Percentiles rank a stretch among this genome's conserved stretches.
These are phyloP conservation scores for Scomber colias DNA, from an alignment of 2,113 vertebrate genomes.

Conservation along the genomic window DNA sequence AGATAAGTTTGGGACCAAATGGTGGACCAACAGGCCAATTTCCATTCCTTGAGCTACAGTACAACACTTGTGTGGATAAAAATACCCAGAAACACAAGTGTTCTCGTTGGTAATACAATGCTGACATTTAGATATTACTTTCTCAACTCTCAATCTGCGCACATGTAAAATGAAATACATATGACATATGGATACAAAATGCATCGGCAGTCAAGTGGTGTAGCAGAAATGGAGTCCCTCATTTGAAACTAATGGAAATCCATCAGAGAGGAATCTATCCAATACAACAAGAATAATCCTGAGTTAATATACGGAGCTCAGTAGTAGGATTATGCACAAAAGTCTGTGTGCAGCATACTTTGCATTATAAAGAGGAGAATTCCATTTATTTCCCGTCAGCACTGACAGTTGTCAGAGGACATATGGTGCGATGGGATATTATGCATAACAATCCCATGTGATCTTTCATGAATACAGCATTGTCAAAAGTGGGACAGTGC, in stretches of 20 bases:
- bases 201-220: slow-evolving; percentile 15
- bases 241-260: slow-evolving; percentile 37
- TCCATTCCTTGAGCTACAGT: no score
- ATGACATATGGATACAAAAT: not conserved
- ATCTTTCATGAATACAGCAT: slow-evolving; percentile 12
- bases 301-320: slow-evolving; percentile 40
- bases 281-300: slow-evolving; percentile 30
- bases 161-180: slow-evolving; percentile 6
- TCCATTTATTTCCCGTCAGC: slow-evolving; percentile 37
- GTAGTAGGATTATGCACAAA: slow-evolving; percentile 34
- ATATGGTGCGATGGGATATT: slow-evolving; percentile 25
- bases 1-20: no score
- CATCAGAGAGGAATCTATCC: slow-evolving; percentile 28
- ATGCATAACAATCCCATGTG: not conserved
- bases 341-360: slow-evolving; percentile 4
- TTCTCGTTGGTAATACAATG: no score
- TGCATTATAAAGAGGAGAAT: slow-evolving; percentile 36
- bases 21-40: no score
- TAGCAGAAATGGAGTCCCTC: slow-evolving; percentile 37
- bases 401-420: slow-evolving; percentile 28
- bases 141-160: not conserved
- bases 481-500: not conserved
- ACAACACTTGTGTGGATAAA: no score
- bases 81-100: no score
- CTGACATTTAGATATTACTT: no score